Evolutionary conservation across 2,797 vertebrate genomes (phyloP).

Genomic region (Coreius guichenoti): DNA sequence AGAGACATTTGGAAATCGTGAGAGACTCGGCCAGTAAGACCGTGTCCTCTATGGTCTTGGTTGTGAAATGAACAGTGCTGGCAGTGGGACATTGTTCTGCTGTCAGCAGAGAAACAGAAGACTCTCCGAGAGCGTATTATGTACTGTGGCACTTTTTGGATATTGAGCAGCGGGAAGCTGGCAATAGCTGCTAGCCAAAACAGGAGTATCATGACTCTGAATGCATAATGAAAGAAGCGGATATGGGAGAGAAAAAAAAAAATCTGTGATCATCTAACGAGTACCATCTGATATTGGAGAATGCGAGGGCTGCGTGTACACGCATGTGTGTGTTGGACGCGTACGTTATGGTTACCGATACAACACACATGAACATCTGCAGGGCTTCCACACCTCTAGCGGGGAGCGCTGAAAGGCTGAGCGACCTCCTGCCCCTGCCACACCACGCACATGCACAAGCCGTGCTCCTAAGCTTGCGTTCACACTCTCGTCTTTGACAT

Average conservation of each 20-base stretch:
- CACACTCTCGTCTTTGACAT: slow-evolving; percentile 97
- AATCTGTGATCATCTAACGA: slow-evolving; percentile 94
- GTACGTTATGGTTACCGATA: slow-evolving; percentile 84
- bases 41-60: slow-evolving; percentile 52
- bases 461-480: slow-evolving; percentile 83
- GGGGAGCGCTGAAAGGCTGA: slow-evolving; percentile 86
- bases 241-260: slow-evolving; percentile 82
- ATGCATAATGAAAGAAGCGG: slow-evolving; percentile 94
- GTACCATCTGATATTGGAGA: slow-evolving; percentile 84
- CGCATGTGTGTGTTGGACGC: slow-evolving; percentile 63
- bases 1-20: background rate
- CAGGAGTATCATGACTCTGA: slow-evolving; percentile 92
- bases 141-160: slow-evolving; percentile 67
- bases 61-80: slow-evolving; percentile 77
- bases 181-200: slow-evolving; percentile 82
- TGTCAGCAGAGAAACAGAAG: slow-evolving; percentile 72
- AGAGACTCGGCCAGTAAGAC: slow-evolving; percentile 4
- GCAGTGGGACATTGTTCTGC: slow-evolving; percentile 70
- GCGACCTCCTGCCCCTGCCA: slow-evolving; percentile 93
- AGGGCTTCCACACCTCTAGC: slow-evolving; percentile 81
- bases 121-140: slow-evolving; percentile 71
- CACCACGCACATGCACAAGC: slow-evolving; percentile 70
- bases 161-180: slow-evolving; percentile 85
- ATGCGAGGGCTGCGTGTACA: slow-evolving; percentile 53
- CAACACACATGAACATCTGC: slow-evolving; percentile 91